Evolutionary conservation across 2,797 vertebrate species (phyloP).

Genomic region (Gobio occitaniae): DNA sequence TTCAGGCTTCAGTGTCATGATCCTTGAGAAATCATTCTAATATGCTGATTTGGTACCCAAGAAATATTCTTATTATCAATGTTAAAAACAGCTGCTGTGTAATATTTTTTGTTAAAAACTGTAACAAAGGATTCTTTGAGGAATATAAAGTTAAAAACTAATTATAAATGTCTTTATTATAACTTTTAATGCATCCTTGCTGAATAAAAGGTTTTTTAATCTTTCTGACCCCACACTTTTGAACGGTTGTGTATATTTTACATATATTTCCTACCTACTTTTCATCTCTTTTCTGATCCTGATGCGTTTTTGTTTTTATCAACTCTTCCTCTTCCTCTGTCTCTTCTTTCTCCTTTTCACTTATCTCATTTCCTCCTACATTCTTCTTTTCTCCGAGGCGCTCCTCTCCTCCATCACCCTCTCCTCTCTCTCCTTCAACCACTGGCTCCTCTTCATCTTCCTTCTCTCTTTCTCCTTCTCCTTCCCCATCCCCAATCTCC

Average conservation of each 20-base stretch:
- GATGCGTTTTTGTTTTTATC: constrained; percentile 58
- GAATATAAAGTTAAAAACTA: not conserved
- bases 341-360: constrained; percentile 18
- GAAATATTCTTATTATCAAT: not conserved
- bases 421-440: constrained; percentile 35
- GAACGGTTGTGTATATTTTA: not conserved
- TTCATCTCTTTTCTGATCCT: constrained; percentile 15
- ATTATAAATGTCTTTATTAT: not conserved
- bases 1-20: not conserved
- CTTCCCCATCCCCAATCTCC: constrained; percentile 40
- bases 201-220: not conserved
- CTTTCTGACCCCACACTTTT: not conserved
- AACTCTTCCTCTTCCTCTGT: not conserved
- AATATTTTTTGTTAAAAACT: not conserved
- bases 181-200: not conserved
- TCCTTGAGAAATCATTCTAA: not conserved
- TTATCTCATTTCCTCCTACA: constrained; percentile 63
- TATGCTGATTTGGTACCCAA: not conserved
- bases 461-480: constrained; percentile 14
- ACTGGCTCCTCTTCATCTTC: constrained; percentile 27
- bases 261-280: not conserved
- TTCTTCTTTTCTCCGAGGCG: constrained; percentile 69
- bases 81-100: not conserved
- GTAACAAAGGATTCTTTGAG: not conserved
- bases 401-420: constrained; percentile 59